Percentiles rank a stretch among this genome's conserved stretches.
Evolutionary conservation across 2,797 vertebrate genomes (phyloP).

Genomic region (Eupleurogrammus muticus): DNA sequence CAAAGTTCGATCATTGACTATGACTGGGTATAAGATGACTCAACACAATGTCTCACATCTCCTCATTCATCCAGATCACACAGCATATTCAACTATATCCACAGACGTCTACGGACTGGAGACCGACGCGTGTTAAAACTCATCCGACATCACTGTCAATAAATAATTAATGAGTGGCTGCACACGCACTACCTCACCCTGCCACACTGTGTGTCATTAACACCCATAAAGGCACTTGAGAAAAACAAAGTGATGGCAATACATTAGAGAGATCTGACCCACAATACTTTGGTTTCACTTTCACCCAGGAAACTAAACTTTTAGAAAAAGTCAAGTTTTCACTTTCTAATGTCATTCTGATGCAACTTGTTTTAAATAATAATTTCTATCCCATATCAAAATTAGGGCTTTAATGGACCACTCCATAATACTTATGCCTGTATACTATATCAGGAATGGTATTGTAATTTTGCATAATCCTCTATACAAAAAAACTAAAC

Average conservation of each 20-base stretch:
- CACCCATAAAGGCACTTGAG: not conserved
- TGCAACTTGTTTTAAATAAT: too few species aligned
- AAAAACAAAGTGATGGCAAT: conserved; percentile 6
- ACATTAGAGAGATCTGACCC: not conserved
- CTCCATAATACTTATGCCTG: not conserved
- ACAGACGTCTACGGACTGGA: not conserved
- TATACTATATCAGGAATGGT: not conserved
- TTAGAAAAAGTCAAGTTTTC: not conserved
- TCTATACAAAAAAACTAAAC: not conserved
- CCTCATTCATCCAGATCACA: not conserved
- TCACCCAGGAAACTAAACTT: too few species aligned
- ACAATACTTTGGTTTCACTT: not conserved
- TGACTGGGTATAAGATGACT: conserved; percentile 17
- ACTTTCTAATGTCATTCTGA: not conserved
- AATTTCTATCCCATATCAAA: not conserved
- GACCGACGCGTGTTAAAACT: conserved; percentile 6
- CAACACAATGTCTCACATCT: not conserved
- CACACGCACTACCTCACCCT: conserved; percentile 18
- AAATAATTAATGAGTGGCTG: conserved; percentile 35
- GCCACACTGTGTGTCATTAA: conserved; percentile 12
- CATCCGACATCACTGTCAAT: conserved; percentile 29
- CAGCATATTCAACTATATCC: not conserved
- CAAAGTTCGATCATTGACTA: conserved; percentile 3
- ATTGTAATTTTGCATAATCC: not conserved
- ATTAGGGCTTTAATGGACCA: not conserved